A percentile compares a stretch with the other conserved stretches of the same genome.
Conservation (phyloP, 2,113 vertebrate genomes). For the Prionailurus viverrinus region DNA sequence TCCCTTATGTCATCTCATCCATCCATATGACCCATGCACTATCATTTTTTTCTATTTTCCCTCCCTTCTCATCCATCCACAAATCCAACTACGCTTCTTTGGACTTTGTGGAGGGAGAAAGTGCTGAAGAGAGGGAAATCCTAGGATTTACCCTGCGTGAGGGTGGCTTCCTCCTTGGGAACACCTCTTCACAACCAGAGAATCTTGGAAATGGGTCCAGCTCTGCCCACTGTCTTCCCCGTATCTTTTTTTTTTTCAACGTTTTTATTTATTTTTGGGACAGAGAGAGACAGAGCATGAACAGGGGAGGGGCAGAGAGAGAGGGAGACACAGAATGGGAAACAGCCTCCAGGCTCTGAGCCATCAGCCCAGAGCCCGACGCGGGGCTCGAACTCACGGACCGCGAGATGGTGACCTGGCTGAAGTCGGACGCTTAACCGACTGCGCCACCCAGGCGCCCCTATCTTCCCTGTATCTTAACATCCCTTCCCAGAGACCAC, state of each 20-base stretch:
- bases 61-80: not conserved
- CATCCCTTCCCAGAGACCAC: not conserved
- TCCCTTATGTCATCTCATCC: not conserved
- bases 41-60: not conserved
- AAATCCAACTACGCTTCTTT: not conserved
- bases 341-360: too few species aligned
- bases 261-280: too few species aligned
- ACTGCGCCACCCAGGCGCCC: too few species aligned
- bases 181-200: not conserved
- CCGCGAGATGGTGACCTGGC: too few species aligned
- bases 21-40: accelerated
- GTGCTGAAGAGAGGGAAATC: not conserved
- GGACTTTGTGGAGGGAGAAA: not conserved
- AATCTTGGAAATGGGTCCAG: not conserved
- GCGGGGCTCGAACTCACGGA: too few species aligned
- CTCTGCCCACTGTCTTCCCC: not conserved
- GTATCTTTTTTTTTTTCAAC: too few species aligned
- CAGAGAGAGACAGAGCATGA: too few species aligned
- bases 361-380: too few species aligned
- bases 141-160: not conserved
- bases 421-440: too few species aligned
- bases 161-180: not conserved
- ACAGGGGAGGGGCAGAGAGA: too few species aligned
- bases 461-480: not conserved
- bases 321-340: too few species aligned